Base-by-base conservation (phyloP, 2,797 vertebrate genomes). In the Gobionotothen gibberifrons region DNA sequence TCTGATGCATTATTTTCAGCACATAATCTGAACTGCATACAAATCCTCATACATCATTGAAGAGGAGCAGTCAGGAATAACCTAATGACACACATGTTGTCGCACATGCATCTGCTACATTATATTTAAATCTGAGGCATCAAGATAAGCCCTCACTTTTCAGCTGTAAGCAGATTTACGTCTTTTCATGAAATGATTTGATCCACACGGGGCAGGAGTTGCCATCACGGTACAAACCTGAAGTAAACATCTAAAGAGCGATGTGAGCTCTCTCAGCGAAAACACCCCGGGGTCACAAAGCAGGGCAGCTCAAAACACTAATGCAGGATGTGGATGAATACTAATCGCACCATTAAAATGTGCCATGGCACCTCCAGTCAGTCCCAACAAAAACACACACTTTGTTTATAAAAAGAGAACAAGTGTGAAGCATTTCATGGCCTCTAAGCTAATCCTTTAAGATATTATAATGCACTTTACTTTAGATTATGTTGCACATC, bases 151-250 rank as follows among this genome's bases (percentile, higher is more conserved):
- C 85, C 67, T 74, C 79, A 83, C 83, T 90, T 90, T 88, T 79
- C 71, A 60, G 72, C 84, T 55, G 43, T 90, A 93, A 93, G 90
- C 90, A 87, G 92, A 93, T 93, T 92, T 90, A 78, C 74, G 83
- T 78, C 47, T 86, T 86, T 89, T 81, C 53, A 61, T 88, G 80
- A 77, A 83, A 36, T 46, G 76, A 87, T 85, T 84, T 85, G 74
- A 90, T 85, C 81, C 72, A 26, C 1, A 46, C 11, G 3, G 73
- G 65, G 56, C 46, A 46, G 54, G 72, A 74, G 61, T 56, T 53
- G 19, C 79, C 79, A 85, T 72, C 70, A 51, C 43, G 70, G 77
- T 79, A 76, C 40, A 68, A 87, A 90, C 86, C 83, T 88, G 85
- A 80, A 78, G 82, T 75, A 86, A 89, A 88, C 85, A 90, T 82